phyloP scores from a whole-genome alignment of 2,888 invertebrate species.

The Busseola fusca region DNA sequence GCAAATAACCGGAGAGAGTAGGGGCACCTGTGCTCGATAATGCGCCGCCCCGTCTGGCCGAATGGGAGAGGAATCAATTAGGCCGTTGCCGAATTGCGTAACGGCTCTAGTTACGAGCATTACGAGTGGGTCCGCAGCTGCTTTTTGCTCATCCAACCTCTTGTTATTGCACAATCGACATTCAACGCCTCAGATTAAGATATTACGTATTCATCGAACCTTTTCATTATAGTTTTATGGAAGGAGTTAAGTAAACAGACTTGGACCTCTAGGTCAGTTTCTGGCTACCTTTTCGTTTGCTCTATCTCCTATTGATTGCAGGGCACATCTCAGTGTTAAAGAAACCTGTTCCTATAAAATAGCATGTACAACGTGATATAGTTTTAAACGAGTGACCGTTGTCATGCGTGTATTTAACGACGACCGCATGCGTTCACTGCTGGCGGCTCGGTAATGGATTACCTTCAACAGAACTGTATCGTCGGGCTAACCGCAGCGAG shows the following conservation, averaged over 20 bases:
- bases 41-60: conserved; percentile 86
- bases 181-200: conserved; percentile 84
- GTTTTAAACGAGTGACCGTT: conserved; percentile 53
- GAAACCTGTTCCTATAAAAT: neutral
- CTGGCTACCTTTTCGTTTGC: neutral
- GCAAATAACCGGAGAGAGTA: conserved; percentile 81
- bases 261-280: conserved; percentile 31
- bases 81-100: conserved; percentile 87
- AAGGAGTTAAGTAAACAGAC: conserved; percentile 62
- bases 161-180: conserved; percentile 86
- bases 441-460: conserved; percentile 67
- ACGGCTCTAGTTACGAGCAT: conserved; percentile 87
- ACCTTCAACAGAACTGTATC: conserved; percentile 71
- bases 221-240: conserved; percentile 76
- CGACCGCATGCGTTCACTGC: conserved; percentile 57
- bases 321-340: neutral
- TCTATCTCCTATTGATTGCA: neutral
- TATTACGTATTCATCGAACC: conserved; percentile 83
- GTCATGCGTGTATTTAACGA: conserved; percentile 59
- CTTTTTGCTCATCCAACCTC: conserved; percentile 87
- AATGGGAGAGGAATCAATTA: conserved; percentile 89
- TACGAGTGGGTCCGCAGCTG: conserved; percentile 85
- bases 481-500: conserved; percentile 67
- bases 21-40: conserved; percentile 87
- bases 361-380: conserved; percentile 27